Conservation (phyloP, 2,888 invertebrate species). For the Sarcophaga caerulescens region DNA sequence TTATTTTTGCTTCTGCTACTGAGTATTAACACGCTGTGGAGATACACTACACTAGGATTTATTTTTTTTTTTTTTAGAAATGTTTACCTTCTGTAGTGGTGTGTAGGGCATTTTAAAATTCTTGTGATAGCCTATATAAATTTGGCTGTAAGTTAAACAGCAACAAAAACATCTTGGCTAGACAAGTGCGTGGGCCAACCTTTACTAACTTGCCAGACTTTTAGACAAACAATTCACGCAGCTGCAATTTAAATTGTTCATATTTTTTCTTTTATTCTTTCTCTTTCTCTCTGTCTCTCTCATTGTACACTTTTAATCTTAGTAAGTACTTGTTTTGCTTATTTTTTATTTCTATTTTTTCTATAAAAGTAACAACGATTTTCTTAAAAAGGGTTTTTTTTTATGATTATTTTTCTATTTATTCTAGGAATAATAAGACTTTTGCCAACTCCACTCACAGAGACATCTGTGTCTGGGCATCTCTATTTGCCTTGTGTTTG, state of each 20-base stretch:
- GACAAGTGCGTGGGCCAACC: conserved; percentile 72
- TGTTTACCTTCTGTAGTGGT: background rate
- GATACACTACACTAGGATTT: conserved; percentile 21
- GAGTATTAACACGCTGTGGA: background rate
- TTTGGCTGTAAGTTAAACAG: conserved; percentile 22
- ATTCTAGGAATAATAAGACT: conserved; percentile 61
- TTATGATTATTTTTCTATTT: conserved; percentile 35
- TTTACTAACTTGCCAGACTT: conserved; percentile 59
- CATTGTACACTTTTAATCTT: no score
- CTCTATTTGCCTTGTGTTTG: conserved; percentile 36
- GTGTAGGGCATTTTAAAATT: background rate
- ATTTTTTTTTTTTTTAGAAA: conserved; percentile 31
- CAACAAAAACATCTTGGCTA: conserved; percentile 58
- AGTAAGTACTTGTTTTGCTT: background rate
- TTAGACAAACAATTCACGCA: conserved; percentile 66
- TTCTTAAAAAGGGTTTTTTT: conserved; percentile 61
- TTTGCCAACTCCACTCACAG: conserved; percentile 29
- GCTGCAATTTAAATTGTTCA: conserved; percentile 66
- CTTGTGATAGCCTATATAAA: background rate
- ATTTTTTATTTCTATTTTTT: conserved; percentile 6
- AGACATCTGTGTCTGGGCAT: conserved; percentile 66
- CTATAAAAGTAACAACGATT: conserved; percentile 39
- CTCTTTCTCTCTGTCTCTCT: conserved; percentile 17
- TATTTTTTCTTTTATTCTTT: conserved; percentile 8
- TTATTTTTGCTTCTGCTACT: background rate